phyloP scores from a whole-genome alignment of 2,888 invertebrate species.

The Chydorus sphaericus region DNA sequence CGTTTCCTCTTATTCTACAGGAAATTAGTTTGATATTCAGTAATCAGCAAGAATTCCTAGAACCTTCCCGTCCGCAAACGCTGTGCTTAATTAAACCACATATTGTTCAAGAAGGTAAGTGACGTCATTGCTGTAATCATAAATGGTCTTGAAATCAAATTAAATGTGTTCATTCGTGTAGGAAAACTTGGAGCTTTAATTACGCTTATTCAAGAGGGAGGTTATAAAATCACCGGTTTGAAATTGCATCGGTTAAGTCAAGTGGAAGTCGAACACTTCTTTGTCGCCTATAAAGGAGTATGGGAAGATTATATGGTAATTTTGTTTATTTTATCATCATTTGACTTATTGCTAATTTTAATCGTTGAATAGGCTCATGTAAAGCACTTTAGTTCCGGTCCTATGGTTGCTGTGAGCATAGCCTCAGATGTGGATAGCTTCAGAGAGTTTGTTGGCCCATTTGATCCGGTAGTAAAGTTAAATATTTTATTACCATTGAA shows the following conservation, averaged over 20 bases:
- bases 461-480: conserved; percentile 59
- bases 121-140: background rate
- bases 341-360: background rate
- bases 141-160: background rate
- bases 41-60: background rate
- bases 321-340: background rate
- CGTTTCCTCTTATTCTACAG: conserved; percentile 28
- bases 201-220: conserved; percentile 39
- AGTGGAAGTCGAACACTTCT: conserved; percentile 75
- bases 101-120: conserved; percentile 55
- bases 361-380: conserved; percentile 52
- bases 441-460: conserved; percentile 70
- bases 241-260: conserved; percentile 64
- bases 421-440: conserved; percentile 43
- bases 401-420: conserved; percentile 74
- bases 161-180: background rate
- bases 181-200: conserved; percentile 4
- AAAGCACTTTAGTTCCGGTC: conserved; percentile 65
- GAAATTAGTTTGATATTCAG: conserved; percentile 48
- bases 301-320: conserved; percentile 56
- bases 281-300: conserved; percentile 83
- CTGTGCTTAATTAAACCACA: conserved; percentile 78
- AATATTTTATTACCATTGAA: background rate
- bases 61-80: conserved; percentile 25
- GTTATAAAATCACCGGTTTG: conserved; percentile 62